Conservation (phyloP, 1,140 invertebrate genomes). For the Solenopsis fugax region DNA sequence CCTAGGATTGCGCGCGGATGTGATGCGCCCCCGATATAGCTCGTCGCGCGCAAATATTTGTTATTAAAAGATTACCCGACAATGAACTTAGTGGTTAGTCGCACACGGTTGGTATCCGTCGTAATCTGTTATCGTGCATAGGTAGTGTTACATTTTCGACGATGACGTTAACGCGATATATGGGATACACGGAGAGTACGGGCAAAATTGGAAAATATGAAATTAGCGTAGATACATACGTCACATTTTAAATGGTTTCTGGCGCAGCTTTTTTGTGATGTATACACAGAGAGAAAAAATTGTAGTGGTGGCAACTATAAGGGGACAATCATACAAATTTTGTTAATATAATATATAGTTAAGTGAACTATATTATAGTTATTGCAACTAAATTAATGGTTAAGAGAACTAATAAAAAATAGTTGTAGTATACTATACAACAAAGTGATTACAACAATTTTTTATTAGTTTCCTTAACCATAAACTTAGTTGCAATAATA, state of each 20-base stretch:
- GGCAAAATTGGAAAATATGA: background rate
- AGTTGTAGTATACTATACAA: too few relatives aligned
- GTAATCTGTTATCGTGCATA: background rate
- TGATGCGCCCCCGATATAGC: background rate
- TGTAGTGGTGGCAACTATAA: too few relatives aligned
- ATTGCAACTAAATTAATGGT: too few relatives aligned
- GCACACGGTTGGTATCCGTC: background rate
- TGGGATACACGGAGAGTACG: background rate
- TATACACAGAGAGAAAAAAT: too few relatives aligned
- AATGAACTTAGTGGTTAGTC: constrained; percentile 61
- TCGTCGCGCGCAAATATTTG: constrained; percentile 42
- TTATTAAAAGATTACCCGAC: constrained; percentile 69
- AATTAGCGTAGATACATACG: background rate
- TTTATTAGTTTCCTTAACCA: too few relatives aligned
- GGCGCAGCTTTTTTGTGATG: background rate
- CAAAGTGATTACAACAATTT: too few relatives aligned
- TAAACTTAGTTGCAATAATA: too few relatives aligned
- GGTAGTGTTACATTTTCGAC: background rate
- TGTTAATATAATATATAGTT: too few relatives aligned
- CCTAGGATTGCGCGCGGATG: constrained; percentile 70
- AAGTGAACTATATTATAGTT: too few relatives aligned
- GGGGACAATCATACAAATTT: too few relatives aligned
- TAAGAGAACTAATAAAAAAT: too few relatives aligned
- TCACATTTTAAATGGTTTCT: background rate
- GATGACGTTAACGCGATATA: background rate